Conservation (phyloP, 1,140 invertebrate species). For the Drosophila saltans region DNA sequence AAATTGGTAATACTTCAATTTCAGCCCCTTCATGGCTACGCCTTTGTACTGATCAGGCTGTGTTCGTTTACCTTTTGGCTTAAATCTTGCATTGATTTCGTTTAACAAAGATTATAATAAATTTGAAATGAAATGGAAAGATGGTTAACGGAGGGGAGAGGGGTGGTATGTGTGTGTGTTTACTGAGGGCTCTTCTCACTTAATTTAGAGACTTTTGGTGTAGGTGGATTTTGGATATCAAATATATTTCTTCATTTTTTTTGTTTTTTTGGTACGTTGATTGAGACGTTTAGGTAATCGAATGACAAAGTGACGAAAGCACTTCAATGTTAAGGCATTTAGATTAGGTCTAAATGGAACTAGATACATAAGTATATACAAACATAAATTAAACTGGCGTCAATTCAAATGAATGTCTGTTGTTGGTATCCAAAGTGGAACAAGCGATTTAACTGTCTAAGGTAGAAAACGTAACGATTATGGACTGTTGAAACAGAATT, state of each 20-base stretch:
- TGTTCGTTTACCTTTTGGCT: slow-evolving; percentile 4
- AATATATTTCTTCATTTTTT: slow-evolving; percentile 13
- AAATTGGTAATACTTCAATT: no score
- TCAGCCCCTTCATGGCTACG: background rate
- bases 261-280: slow-evolving; percentile 18
- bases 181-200: slow-evolving; percentile 43
- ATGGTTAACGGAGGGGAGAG: background rate
- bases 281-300: slow-evolving; percentile 14
- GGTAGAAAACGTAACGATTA: slow-evolving; percentile 47
- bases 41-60: background rate
- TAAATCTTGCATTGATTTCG: slow-evolving; percentile 48
- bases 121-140: slow-evolving; percentile 45
- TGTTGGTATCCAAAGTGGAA: slow-evolving; percentile 58
- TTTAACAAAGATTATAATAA: slow-evolving; percentile 50
- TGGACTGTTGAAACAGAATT: slow-evolving; percentile 43
- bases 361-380: background rate
- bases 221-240: slow-evolving; percentile 8
- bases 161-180: background rate
- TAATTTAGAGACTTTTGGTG: slow-evolving; percentile 37
- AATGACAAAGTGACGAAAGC: slow-evolving; percentile 24
- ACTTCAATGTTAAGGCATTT: slow-evolving; percentile 15
- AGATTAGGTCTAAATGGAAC: slow-evolving; percentile 7
- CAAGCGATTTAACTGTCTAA: slow-evolving; percentile 74
- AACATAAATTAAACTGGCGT: slow-evolving; percentile 50
- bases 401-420: slow-evolving; percentile 56